phyloP scores from a whole-genome alignment of 1,140 invertebrate genomes.

The Drosophila gunungcola region DNA sequence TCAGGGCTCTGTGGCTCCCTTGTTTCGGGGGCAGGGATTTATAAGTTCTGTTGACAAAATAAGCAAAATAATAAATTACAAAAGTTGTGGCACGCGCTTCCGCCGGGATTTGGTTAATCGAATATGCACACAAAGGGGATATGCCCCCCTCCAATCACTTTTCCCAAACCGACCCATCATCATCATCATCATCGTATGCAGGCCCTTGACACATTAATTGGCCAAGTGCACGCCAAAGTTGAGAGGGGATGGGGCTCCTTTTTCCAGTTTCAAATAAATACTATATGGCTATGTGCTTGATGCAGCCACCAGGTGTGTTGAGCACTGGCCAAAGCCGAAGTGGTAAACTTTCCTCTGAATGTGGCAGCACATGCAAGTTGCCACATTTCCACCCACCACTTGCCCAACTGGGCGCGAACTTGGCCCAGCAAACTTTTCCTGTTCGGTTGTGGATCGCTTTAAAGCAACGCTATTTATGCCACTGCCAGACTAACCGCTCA shows the following conservation, averaged over 20 bases:
- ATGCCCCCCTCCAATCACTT: slow-evolving; percentile 21
- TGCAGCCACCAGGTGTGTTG: slow-evolving; percentile 32
- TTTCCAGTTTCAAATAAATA: slow-evolving; percentile 32
- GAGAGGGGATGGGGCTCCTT: slow-evolving; percentile 7
- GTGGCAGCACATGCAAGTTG: slow-evolving; percentile 34
- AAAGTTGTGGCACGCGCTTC: slow-evolving; percentile 55
- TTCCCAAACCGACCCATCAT: slow-evolving; percentile 35
- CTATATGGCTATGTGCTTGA: slow-evolving; percentile 28
- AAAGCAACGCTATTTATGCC: slow-evolving; percentile 28
- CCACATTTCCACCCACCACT: slow-evolving; percentile 28
- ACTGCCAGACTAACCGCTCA: neutral
- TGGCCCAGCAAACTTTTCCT: slow-evolving; percentile 42
- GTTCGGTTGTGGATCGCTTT: slow-evolving; percentile 39
- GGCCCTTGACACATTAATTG: slow-evolving; percentile 70
- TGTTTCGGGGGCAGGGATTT: slow-evolving; percentile 39
- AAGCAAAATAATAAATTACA: slow-evolving; percentile 76
- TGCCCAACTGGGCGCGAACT: slow-evolving; percentile 38
- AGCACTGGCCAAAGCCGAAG: slow-evolving; percentile 45
- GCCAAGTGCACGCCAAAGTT: slow-evolving; percentile 42
- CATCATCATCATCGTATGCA: slow-evolving; percentile 27
- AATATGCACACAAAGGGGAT: slow-evolving; percentile 59
- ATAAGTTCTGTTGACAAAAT: slow-evolving; percentile 75
- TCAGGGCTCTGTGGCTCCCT: slow-evolving; percentile 18
- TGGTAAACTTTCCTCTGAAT: slow-evolving; percentile 56
- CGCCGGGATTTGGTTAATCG: slow-evolving; percentile 70